Evolutionary conservation across 2,113 vertebrate species (phyloP).

Genomic region (Urocitellus parryii): DNA sequence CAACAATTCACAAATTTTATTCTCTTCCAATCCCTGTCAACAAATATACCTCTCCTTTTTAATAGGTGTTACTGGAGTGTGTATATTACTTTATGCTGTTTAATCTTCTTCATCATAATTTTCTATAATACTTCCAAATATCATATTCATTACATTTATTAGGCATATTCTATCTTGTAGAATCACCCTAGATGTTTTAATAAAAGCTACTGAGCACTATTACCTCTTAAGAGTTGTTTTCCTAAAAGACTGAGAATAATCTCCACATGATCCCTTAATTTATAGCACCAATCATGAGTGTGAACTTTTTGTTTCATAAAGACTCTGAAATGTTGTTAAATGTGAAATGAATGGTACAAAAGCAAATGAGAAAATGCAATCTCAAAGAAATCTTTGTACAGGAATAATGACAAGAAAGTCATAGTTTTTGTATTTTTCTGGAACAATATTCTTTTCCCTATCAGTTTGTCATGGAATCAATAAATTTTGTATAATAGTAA

Average conservation of each 20-base stretch:
- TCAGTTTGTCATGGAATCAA: background rate
- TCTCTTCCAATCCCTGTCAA: background rate
- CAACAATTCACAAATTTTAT: constrained; percentile 18
- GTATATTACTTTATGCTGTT: constrained; percentile 13
- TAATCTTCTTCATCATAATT: background rate
- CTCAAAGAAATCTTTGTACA: background rate
- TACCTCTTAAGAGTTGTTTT: background rate
- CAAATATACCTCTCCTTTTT: background rate
- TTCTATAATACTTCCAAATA: constrained; percentile 45
- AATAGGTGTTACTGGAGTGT: background rate
- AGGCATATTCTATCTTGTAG: background rate
- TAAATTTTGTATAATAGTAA: background rate
- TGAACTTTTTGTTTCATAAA: constrained; percentile 5
- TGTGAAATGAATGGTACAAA: background rate
- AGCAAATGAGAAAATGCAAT: constrained; percentile 14
- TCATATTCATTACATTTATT: background rate
- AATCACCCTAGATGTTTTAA: constrained; percentile 3
- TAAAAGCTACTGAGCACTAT: background rate
- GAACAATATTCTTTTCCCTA: constrained; percentile 43
- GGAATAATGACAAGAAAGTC: background rate
- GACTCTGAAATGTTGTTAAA: constrained; percentile 5
- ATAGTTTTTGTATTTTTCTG: background rate
- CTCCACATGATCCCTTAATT: background rate
- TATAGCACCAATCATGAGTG: background rate
- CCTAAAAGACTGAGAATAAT: constrained; percentile 7